Base-by-base conservation (phyloP, 1,140 invertebrate species). In the Fragariocoptes setiger region DNA sequence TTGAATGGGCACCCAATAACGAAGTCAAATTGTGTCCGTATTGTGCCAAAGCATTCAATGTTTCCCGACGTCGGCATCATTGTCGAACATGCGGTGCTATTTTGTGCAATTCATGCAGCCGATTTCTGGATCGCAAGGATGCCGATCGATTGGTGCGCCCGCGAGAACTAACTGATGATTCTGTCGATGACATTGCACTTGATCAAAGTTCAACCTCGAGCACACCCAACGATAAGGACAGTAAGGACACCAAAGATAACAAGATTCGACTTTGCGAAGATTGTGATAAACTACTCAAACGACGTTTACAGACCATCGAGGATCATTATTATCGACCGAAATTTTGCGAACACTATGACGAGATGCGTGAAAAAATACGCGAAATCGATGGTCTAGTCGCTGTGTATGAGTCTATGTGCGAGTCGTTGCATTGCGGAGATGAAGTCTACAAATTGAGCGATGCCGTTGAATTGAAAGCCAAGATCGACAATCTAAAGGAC, bases 81-180 rank as follows among this genome's bases (percentile, higher is more conserved):
- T 97, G 88, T 54, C 62, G 88, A 47, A 61, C 95, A 3, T 95
- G 88, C 64, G 88, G 90, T 1, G 74, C 74, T 40, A 74, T 97
- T 42, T 76, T 94, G 65, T 97, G 88, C 57, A 67, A 85, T 54
- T 70, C 74, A 48, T 97, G 88, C 56, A 92, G 83, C 14, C 60
- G 71, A 46, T 90, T 88, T 59, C 60, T 95, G 44, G 66, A 74
- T 25, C 63, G 82, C 51, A 61, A 68, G 40, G 69, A 71, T 58
- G 85, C 82, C 42, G 70, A 80, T 83, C 65, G 66, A 71, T 67
- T 50, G 31, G 43, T 44, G n/a, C 38, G 37, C 19, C 41, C 43
- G 8, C 14, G 37, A 22, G 35, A 39, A 20, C 25, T 31, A 8
- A 8, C 8, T 31, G n/a, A 8, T 8, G 25, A 31, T 31, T n/a